phyloP scores from a whole-genome alignment of 2,113 vertebrate species.

The Coryphaenoides rupestris region DNA sequence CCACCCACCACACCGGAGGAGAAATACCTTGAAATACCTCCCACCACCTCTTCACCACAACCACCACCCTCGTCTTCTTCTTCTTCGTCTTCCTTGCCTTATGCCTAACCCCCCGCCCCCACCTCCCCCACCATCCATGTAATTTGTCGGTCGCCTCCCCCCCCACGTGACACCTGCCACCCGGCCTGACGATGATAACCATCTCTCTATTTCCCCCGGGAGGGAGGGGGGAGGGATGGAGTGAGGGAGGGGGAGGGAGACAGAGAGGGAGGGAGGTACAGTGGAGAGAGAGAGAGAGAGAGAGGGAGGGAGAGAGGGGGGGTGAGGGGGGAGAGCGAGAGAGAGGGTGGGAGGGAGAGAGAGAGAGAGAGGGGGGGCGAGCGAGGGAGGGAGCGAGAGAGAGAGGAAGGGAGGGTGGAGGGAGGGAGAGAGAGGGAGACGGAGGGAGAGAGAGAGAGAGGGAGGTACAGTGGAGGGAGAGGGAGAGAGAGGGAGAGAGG shows the following conservation, averaged over 20 bases:
- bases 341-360: not conserved
- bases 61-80: conserved; percentile 3
- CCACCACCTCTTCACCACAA: not conserved
- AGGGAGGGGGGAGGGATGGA: not conserved
- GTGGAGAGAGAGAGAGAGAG: not conserved
- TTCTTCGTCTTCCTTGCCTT: conserved; percentile 20
- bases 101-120: too few relatives aligned
- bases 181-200: conserved; percentile 54
- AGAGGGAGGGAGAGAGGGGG: conserved; percentile 24
- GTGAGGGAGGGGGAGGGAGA: not conserved
- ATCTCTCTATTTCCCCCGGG: conserved; percentile 51
- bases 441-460: not conserved
- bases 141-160: conserved; percentile 54
- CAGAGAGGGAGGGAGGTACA: too few relatives aligned
- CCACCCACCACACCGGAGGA: conserved; percentile 13
- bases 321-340: conserved; percentile 19
- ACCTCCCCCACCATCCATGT: conserved; percentile 50
- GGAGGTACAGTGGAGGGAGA: too few relatives aligned
- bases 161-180: conserved; percentile 65
- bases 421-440: not conserved
- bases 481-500: not conserved
- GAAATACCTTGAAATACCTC: conserved; percentile 6
- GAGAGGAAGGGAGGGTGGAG: conserved; percentile 24
- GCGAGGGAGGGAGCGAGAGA: too few relatives aligned
- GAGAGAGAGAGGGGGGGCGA: not conserved